Evolutionary conservation across 2,888 invertebrate genomes (phyloP), one percentile per base, ranked within the genome.

Genomic region (Ochropleura leucogaster): DNA sequence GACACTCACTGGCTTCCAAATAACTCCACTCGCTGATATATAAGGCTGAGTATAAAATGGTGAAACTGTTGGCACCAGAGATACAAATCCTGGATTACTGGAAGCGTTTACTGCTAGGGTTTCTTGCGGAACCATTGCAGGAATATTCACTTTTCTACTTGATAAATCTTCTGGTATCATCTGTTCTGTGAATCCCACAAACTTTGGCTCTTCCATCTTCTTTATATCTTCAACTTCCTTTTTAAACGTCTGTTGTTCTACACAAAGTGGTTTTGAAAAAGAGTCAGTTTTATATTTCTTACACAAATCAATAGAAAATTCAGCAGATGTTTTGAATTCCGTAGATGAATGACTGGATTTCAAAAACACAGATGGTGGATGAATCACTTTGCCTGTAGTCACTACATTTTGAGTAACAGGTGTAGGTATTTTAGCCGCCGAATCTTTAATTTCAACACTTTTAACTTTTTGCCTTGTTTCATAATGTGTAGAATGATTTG

Each of bases 1-100:
- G 6, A 89, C 78, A 71, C 85, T 91, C 46, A 92, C 68, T 20
- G 93, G 93, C 73, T 93, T 94, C 94, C 93, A 94, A 68, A 94
- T 62, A 40, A 93, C 80, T 62, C 91, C 91, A 51, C 89, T 90
- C 14, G 90, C 71, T 47, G 91, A 74, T 2, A 91, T 68, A 66
- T 88, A 90, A 1, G 92, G 85, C 62, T 90, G 91, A 40, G 91
- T 80, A 72, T 90, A 91, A 62, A 89, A 85, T 12, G 76, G 64
- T 40, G 81, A 66, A 44, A 77, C 65, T n/a, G 90, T 88, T 51
- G 92, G 90, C 44, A 91, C 83, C 3, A 89, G 55, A 8, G 91
- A 85, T 55, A 86, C 69, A 76, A 83, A 88, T 53, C 86, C 79
- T 46, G 86, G 57, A 79, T 77, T 81, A 30, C 59, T 80, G 5